Percentiles rank a stretch among this genome's conserved stretches.
Conservation (phyloP, 2,113 vertebrate genomes). For the Thryonomys swinderianus region DNA sequence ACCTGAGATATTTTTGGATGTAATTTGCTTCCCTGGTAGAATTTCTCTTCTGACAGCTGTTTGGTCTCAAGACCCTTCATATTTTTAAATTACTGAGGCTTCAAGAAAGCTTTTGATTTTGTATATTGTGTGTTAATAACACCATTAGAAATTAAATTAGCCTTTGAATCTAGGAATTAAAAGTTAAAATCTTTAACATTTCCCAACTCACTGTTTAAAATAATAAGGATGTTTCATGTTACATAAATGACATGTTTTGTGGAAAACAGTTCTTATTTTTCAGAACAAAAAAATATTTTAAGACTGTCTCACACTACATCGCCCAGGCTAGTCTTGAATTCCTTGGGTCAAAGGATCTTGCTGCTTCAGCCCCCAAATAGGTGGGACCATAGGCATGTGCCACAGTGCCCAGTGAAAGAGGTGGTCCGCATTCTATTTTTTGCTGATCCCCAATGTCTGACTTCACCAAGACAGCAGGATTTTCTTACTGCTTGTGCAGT, state of each 20-base stretch:
- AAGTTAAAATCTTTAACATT: background rate
- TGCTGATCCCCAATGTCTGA: background rate
- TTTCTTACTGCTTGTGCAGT: background rate
- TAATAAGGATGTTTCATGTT: background rate
- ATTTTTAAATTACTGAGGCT: background rate
- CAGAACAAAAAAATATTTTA: background rate
- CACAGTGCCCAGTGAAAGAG: background rate
- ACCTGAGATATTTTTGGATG: slow-evolving; percentile 45
- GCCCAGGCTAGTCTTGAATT: background rate
- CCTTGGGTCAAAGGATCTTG: background rate
- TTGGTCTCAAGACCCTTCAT: background rate
- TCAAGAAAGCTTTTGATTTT: background rate
- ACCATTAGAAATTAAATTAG: background rate
- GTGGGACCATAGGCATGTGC: background rate
- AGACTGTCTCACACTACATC: background rate
- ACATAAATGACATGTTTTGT: background rate
- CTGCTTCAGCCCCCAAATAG: background rate
- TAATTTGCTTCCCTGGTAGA: slow-evolving; percentile 8
- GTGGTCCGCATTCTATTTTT: background rate
- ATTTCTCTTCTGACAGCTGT: slow-evolving; percentile 37
- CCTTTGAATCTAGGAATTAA: slow-evolving; percentile 34
- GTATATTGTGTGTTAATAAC: background rate
- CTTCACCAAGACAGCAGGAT: background rate
- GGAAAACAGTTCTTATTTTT: background rate
- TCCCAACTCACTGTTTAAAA: background rate